phyloP scores from a whole-genome alignment of 2,797 vertebrate species.

The Kryptolebias ocellatus region DNA sequence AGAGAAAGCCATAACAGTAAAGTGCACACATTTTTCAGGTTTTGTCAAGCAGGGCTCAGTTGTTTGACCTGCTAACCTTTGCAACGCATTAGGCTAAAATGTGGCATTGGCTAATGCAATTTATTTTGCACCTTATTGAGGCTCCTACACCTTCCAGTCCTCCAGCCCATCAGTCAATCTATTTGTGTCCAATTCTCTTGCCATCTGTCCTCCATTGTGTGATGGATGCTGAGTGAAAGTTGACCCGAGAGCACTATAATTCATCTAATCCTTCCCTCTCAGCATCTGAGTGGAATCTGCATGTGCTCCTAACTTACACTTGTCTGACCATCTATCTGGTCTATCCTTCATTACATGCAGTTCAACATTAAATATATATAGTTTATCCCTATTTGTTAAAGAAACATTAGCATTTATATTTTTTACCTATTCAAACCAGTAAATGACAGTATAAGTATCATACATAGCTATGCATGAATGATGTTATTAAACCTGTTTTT shows the following conservation, averaged over 20 bases:
- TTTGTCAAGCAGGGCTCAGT: background rate
- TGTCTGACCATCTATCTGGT: constrained; percentile 1
- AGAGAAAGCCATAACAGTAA: background rate
- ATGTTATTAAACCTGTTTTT: background rate
- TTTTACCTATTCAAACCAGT: background rate
- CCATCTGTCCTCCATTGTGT: background rate
- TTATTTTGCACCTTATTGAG: background rate
- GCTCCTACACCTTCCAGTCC: background rate
- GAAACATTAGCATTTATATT: background rate
- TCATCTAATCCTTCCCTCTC: constrained; percentile 16
- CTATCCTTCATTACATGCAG: background rate
- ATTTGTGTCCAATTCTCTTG: constrained; percentile 5
- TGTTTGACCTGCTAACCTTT: background rate
- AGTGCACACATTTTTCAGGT: too few relatives aligned
- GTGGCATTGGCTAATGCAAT: background rate
- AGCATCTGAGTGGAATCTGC: constrained; percentile 1
- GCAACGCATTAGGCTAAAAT: background rate
- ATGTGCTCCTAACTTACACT: constrained; percentile 3
- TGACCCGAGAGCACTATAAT: constrained; percentile 19
- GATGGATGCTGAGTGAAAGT: constrained; percentile 30
- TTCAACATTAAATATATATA: background rate
- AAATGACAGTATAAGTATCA: background rate
- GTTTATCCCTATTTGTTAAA: background rate
- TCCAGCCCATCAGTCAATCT: constrained; percentile 3
- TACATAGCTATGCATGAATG: background rate